A percentile compares a stretch with the other conserved stretches of the same genome.
Conservation (phyloP, 2,113 vertebrate species). For the Mustela lutreola region DNA sequence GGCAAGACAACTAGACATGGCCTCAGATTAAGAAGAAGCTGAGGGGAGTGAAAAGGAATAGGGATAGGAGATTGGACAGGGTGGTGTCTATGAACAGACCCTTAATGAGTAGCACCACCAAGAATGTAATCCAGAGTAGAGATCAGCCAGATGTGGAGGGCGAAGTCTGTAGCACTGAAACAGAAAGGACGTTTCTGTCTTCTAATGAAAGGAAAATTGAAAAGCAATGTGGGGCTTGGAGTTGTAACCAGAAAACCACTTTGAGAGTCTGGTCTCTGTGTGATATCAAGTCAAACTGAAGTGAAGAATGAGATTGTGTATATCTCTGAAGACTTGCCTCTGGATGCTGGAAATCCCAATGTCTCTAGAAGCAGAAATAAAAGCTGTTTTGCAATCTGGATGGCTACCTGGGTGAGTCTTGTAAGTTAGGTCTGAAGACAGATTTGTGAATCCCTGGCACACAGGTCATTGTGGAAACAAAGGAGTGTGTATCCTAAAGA, state of each 20-base stretch:
- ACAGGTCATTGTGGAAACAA: not conserved
- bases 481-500: not conserved
- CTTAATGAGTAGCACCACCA: not conserved
- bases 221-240: not conserved
- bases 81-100: not conserved
- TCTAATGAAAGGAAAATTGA: not conserved
- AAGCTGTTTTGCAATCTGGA: constrained; percentile 55
- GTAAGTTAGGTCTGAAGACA: not conserved
- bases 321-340: not conserved
- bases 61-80: not conserved
- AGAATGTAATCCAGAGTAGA: not conserved
- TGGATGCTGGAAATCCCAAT: not conserved
- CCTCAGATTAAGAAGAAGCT: not conserved
- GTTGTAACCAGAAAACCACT: not conserved
- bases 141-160: not conserved
- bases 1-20: not conserved
- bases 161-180: not conserved
- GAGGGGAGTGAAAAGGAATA: not conserved
- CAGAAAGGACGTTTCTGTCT: not conserved
- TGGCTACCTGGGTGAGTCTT: constrained; percentile 1
- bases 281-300: constrained; percentile 42
- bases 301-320: not conserved
- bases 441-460: not conserved
- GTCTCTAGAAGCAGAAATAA: constrained; percentile 48
- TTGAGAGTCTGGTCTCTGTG: not conserved